These are phyloP conservation scores for Papilio aristodemus DNA, from an alignment of 1,140 invertebrate genomes.

Conservation along the genomic window DNA sequence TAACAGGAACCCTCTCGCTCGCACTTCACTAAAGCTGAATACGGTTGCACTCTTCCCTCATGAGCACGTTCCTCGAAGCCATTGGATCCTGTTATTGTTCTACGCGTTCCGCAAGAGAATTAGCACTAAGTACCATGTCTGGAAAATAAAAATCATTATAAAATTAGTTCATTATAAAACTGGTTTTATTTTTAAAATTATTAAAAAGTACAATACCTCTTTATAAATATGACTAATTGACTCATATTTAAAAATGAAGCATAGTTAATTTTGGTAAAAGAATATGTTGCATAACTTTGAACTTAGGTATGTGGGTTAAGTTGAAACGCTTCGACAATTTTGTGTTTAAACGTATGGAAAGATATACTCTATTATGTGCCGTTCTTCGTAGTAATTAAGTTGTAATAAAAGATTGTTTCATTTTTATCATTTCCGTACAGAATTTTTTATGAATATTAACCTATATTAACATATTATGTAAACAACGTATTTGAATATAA, in stretches of 20 bases:
- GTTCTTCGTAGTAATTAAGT: neutral
- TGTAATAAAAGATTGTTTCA: neutral
- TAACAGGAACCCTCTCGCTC: slow-evolving; percentile 51
- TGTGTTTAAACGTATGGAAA: slow-evolving; percentile 19
- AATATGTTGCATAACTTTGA: slow-evolving; percentile 29
- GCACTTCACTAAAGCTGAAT: slow-evolving; percentile 43
- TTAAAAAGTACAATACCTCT: neutral
- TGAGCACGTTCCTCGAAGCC: slow-evolving; percentile 43
- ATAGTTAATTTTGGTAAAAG: neutral
- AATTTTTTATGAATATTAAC: neutral
- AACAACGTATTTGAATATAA: too few species aligned
- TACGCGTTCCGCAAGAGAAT: slow-evolving; percentile 72
- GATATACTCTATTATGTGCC: neutral
- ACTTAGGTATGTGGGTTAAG: slow-evolving; percentile 32
- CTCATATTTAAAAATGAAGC: neutral
- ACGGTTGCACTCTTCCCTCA: slow-evolving; percentile 49
- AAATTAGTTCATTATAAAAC: slow-evolving; percentile 23
- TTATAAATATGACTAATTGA: neutral
- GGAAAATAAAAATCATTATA: slow-evolving; percentile 16
- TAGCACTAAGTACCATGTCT: slow-evolving; percentile 40
- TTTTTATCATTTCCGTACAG: neutral
- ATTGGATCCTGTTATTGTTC: slow-evolving; percentile 72
- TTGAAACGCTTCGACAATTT: slow-evolving; percentile 14
- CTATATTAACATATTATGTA: too few species aligned
- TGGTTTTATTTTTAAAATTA: neutral